Evolutionary conservation across 2,113 vertebrate species (phyloP).

Genomic region (Atractosteus spatula): DNA sequence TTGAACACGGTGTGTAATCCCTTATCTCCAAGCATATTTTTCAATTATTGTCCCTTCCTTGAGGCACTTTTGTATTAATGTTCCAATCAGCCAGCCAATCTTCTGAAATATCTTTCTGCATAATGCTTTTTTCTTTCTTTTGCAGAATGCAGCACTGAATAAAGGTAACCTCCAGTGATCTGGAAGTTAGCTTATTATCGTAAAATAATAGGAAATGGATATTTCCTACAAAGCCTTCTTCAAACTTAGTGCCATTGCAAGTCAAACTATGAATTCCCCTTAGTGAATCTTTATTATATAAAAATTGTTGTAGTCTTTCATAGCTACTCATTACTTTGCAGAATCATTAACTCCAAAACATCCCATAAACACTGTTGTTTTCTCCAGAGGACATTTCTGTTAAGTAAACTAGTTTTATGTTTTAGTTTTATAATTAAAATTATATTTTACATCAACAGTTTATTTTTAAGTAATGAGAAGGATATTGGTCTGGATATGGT

Average conservation of each 20-base stretch:
- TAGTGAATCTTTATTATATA: slow-evolving; percentile 30
- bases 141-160: slow-evolving; percentile 36
- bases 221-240: slow-evolving; percentile 32
- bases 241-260: slow-evolving; percentile 19
- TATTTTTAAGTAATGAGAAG: no score
- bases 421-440: no score
- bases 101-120: slow-evolving; percentile 23
- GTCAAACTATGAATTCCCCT: slow-evolving; percentile 29
- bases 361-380: slow-evolving; percentile 21
- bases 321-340: slow-evolving; percentile 36
- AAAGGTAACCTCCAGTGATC: slow-evolving; percentile 35
- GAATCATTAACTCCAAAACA: slow-evolving; percentile 43
- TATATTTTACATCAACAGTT: no score
- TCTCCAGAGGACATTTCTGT: no score
- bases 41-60: slow-evolving; percentile 45
- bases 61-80: slow-evolving; percentile 45
- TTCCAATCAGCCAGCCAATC: slow-evolving; percentile 45
- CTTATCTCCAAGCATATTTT: slow-evolving; percentile 23
- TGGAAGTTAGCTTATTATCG: slow-evolving; percentile 59
- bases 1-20: slow-evolving; percentile 20
- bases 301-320: slow-evolving; percentile 41
- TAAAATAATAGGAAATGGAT: slow-evolving; percentile 63
- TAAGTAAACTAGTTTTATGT: no score
- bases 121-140: slow-evolving; percentile 28
- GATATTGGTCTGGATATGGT: no score